Evolutionary conservation across 2,888 invertebrate species (phyloP).

Genomic region (Trisateles emortualis): DNA sequence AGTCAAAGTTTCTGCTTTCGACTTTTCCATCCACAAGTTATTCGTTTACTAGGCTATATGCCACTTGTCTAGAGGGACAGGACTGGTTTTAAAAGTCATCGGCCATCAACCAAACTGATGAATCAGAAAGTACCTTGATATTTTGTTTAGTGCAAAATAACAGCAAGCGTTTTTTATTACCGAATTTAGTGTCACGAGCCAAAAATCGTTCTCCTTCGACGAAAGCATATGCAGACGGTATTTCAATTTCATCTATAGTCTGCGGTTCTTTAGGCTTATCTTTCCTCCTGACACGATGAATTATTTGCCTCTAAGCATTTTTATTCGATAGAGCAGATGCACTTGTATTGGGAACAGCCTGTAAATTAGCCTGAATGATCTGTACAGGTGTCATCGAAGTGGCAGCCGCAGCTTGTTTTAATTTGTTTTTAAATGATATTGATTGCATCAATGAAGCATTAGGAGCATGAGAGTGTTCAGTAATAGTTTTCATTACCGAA

Average conservation of each 20-base stretch:
- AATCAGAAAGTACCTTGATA: constrained; percentile 13
- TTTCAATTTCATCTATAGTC: constrained; percentile 10
- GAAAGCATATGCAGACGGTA: constrained; percentile 14
- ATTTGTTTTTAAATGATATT: constrained; percentile 7
- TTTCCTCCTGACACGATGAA: constrained; percentile 6
- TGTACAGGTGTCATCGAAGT: constrained; percentile 5
- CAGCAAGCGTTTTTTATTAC: background rate
- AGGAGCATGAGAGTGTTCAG: constrained; percentile 2
- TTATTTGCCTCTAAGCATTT: constrained; percentile 12
- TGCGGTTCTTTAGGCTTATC: constrained; percentile 11
- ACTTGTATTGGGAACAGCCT: constrained; percentile 8
- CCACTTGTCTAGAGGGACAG: too few species aligned
- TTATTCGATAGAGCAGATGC: constrained; percentile 11
- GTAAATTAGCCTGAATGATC: constrained; percentile 10
- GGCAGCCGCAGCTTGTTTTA: constrained; percentile 3
- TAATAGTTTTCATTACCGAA: background rate
- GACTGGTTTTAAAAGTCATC: constrained; percentile 16
- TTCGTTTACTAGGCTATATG: too few species aligned
- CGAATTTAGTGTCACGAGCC: constrained; percentile 11
- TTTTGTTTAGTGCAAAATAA: constrained; percentile 7
- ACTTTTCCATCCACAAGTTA: too few species aligned
- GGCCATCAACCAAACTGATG: constrained; percentile 14
- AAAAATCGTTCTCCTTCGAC: constrained; percentile 16
- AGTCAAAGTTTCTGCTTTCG: too few species aligned
- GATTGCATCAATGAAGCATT: constrained; percentile 10